phyloP scores from a whole-genome alignment of 1,140 invertebrate genomes.

The Cyrtorhinus lividipennis region DNA sequence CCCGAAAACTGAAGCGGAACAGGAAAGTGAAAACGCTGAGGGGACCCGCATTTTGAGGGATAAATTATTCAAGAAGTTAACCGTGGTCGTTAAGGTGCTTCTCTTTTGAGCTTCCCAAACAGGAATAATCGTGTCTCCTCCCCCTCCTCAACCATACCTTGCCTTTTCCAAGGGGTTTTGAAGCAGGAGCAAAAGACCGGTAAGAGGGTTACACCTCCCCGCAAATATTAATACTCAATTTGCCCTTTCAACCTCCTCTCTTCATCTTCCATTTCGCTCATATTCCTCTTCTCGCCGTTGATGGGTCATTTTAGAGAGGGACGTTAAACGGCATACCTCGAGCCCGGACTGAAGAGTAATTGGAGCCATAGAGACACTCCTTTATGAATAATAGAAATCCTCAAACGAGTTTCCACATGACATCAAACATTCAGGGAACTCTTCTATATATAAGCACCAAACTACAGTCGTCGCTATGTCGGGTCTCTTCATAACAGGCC shows the following conservation, averaged over 20 bases:
- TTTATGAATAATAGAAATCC: background rate
- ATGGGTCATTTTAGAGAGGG: background rate
- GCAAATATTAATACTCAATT: conserved; percentile 3
- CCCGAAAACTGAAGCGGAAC: background rate
- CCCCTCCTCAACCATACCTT: background rate
- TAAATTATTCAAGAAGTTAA: background rate
- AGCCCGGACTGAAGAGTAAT: background rate
- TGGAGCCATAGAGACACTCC: background rate
- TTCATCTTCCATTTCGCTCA: background rate
- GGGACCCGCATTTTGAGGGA: background rate
- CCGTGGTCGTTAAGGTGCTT: background rate
- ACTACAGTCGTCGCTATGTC: too few relatives aligned
- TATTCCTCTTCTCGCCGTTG: background rate
- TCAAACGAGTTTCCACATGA: too few relatives aligned
- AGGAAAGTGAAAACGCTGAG: background rate
- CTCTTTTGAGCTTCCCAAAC: background rate
- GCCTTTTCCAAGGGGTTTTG: background rate
- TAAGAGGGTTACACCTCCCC: background rate
- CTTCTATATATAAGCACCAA: too few relatives aligned
- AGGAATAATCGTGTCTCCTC: background rate
- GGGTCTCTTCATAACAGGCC: too few relatives aligned
- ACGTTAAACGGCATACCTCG: background rate
- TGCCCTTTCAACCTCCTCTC: background rate
- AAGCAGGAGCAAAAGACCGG: background rate
- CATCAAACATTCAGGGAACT: too few relatives aligned